Conservation (phyloP, 2,797 vertebrate genomes). For the Phataginus tetradactyla region DNA sequence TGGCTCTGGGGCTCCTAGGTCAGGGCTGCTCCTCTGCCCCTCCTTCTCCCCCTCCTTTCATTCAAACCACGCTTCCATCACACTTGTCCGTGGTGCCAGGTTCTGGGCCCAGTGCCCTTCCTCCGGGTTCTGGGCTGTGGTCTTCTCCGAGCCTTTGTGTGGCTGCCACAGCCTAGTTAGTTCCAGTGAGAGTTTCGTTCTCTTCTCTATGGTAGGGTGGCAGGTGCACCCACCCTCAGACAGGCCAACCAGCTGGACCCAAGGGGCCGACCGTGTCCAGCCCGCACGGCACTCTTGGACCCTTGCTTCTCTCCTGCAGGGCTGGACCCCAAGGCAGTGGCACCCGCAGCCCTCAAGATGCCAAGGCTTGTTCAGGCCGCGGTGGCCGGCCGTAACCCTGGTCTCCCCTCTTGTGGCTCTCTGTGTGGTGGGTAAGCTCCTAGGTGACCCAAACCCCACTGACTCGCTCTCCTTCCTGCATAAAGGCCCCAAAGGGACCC, state of each 20-base stretch:
- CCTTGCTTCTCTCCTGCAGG: conserved; percentile 38
- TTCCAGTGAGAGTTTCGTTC: background rate
- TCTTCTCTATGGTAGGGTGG: background rate
- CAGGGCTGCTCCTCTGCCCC: background rate
- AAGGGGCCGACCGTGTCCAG: background rate
- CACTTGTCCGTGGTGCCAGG: too few relatives aligned
- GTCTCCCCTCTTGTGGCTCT: conserved; percentile 44
- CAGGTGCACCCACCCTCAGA: background rate
- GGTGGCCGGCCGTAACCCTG: background rate
- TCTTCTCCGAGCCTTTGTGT: background rate
- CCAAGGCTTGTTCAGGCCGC: background rate
- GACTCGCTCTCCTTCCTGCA: background rate
- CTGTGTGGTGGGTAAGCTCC: conserved; percentile 66
- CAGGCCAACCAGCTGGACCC: background rate
- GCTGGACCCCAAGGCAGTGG: background rate
- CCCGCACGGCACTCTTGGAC: background rate
- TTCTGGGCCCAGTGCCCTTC: background rate
- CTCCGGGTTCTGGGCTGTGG: background rate
- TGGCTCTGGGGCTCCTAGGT: background rate
- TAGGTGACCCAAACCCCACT: background rate
- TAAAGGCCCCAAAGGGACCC: background rate
- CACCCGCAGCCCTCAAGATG: background rate
- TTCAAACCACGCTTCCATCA: background rate
- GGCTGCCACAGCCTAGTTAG: background rate
- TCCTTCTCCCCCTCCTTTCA: background rate